These are phyloP conservation scores for Meriones unguiculatus DNA, from an alignment of 2,113 vertebrate species.

Conservation along the genomic window DNA sequence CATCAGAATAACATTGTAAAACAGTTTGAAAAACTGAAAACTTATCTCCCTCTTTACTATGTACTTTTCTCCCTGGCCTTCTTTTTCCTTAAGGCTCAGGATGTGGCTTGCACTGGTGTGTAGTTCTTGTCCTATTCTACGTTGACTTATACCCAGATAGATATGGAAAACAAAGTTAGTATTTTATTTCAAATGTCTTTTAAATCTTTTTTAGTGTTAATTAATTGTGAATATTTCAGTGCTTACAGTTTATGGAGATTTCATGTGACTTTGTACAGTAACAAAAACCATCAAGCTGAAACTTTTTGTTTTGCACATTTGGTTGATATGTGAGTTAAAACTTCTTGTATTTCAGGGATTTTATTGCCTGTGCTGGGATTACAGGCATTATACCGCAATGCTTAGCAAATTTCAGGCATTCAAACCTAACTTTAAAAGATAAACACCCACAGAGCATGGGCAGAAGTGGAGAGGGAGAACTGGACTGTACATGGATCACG, in stretches of 20 bases:
- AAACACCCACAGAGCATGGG: background rate
- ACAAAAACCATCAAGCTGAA: background rate
- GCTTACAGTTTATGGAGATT: background rate
- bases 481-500: background rate
- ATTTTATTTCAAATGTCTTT: conserved; percentile 37
- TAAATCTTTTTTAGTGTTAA: conserved; percentile 13
- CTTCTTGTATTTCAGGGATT: background rate
- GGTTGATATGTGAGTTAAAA: background rate
- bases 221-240: background rate
- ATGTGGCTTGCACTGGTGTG: background rate
- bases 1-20: conserved; percentile 41
- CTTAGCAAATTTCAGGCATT: background rate
- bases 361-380: background rate
- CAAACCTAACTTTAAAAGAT: background rate
- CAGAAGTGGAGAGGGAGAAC: background rate
- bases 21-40: background rate
- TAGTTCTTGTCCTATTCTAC: background rate
- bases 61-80: background rate
- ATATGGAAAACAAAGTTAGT: background rate
- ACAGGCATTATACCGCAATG: too few relatives aligned
- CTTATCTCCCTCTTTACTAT: background rate
- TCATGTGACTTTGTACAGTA: background rate
- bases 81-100: background rate
- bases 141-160: background rate
- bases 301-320: conserved; percentile 2